Base-by-base conservation (phyloP, 1,140 invertebrate species). In the Bombus vancouverensis region DNA sequence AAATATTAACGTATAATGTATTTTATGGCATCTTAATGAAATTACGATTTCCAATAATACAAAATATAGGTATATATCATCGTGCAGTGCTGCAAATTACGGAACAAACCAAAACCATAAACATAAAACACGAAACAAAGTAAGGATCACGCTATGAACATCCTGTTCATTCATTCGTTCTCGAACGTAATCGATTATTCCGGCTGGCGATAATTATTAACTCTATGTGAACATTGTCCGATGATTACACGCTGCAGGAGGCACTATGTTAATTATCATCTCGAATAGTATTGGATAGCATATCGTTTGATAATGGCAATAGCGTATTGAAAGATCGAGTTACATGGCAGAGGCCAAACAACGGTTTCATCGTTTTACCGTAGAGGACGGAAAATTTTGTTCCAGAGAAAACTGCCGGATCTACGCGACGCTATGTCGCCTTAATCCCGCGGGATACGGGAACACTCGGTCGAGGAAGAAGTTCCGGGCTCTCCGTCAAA, bases 381-480 rank as follows among this genome's bases (percentile, higher is more conserved):
- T 25, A 44, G 28, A 47, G 74, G n/a, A 57, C 13, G 25, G 34
- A 6, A 85, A 84, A 59, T 72, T 70, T 62, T 34, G 13, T 72
- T 53, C 10, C 39, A 0, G 13, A 59, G 83, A 79, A 84, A 84
- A 84, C 59, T 84, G 28, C n/a, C 6, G 34, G 47, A 57, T 47
- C 22, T 8, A 28, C 28, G 25, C 47, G 32, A 28, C 22, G 39
- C 22, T 59, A 53, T 80, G 66, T 57, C 53, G 44, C 47, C 66
- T 79, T 84, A 84, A 84, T 79, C 82, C 82, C 53, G 39, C n/a
- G n/a, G 68, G 75, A 79, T 82, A 75, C 53, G 70, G 4, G 68
- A 81, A 73, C 70, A 73, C 57, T 28, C 59, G 42, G n/a, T 22
- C 71, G 25, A 5, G n/a, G 32, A 34, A 34, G 82, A 78, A 79